A percentile compares a stretch with the other conserved stretches of the same genome.
These are phyloP conservation scores for Mesitornis unicolor DNA, from an alignment of 2,113 vertebrate genomes.

Conservation along the genomic window DNA sequence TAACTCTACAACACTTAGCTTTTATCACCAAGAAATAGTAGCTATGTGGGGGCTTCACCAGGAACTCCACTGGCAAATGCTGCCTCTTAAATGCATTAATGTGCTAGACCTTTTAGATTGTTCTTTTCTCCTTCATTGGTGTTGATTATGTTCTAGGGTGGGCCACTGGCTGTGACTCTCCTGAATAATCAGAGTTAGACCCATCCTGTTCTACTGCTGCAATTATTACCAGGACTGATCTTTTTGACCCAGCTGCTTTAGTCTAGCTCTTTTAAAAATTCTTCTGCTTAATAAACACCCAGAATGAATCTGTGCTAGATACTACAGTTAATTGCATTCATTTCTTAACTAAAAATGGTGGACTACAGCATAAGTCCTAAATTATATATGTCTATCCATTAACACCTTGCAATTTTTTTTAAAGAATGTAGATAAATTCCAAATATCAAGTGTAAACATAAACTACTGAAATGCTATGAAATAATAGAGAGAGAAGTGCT, in stretches of 20 bases:
- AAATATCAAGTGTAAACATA: not conserved
- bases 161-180: not conserved
- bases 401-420: not conserved
- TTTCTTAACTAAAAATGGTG: not conserved
- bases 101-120: not conserved
- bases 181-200: not conserved
- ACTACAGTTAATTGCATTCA: not conserved
- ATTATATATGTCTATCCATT: not conserved
- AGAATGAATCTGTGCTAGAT: not conserved
- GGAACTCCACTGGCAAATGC: not conserved
- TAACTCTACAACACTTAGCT: not conserved
- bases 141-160: not conserved
- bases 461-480: not conserved
- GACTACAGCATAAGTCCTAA: not conserved
- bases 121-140: not conserved
- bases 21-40: not conserved
- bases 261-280: not conserved
- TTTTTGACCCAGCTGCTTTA: not conserved
- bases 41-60: not conserved
- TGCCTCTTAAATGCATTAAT: not conserved
- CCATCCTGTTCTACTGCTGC: not conserved
- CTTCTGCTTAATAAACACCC: not conserved
- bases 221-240: not conserved
- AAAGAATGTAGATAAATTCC: not conserved
- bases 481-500: not conserved